Evolutionary conservation across 2,113 vertebrate species (phyloP).

Genomic region (Vanacampus margaritifer): DNA sequence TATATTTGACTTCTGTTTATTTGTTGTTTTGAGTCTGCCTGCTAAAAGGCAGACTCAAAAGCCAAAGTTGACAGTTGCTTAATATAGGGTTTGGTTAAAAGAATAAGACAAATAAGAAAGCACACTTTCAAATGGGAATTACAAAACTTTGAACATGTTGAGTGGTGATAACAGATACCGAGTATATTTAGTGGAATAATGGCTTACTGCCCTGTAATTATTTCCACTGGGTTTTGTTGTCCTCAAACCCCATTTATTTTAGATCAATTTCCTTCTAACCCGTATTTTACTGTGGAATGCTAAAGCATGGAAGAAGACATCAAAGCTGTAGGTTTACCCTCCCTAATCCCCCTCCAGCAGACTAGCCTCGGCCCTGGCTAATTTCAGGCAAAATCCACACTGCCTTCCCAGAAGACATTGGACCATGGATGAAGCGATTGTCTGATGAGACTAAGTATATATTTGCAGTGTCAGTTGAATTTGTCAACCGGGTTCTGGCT

Average conservation of each 20-base stretch:
- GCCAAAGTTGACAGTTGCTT: neutral
- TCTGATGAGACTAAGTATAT: constrained; percentile 55
- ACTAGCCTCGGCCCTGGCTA: constrained; percentile 44
- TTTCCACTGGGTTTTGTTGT: constrained; percentile 7
- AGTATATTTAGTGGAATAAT: neutral
- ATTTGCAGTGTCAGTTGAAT: constrained; percentile 57
- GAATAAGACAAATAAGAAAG: neutral
- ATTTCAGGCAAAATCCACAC: constrained; percentile 53
- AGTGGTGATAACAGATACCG: neutral
- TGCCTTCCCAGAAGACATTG: constrained; percentile 51
- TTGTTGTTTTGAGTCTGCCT: neutral
- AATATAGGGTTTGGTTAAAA: neutral
- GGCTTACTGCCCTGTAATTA: constrained; percentile 9
- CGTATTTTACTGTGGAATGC: constrained; percentile 50
- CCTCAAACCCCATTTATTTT: constrained; percentile 26
- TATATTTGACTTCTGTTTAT: neutral
- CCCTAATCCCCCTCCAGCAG: constrained; percentile 39
- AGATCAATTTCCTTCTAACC: constrained; percentile 26
- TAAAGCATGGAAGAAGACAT: constrained; percentile 49
- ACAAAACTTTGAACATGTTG: neutral
- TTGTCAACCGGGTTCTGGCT: constrained; percentile 48
- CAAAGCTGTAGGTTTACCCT: constrained; percentile 54
- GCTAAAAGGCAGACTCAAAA: neutral
- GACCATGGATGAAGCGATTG: constrained; percentile 56
- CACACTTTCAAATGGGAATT: neutral